Evolutionary conservation across 2,113 vertebrate genomes (phyloP).

Genomic region (Oncorhynchus masou): DNA sequence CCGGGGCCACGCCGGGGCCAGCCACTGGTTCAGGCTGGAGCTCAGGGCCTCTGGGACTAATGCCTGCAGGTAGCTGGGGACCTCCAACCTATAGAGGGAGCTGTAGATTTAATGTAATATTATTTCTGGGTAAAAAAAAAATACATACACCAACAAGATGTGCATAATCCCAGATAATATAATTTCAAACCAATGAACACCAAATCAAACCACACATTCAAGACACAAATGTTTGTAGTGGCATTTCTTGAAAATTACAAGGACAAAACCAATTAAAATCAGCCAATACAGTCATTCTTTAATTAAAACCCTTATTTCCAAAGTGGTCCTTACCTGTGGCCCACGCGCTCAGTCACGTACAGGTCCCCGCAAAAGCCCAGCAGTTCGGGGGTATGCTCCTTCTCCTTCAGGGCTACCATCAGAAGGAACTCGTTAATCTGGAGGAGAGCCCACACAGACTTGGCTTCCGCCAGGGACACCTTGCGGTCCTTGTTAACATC

Average conservation of each 20-base stretch:
- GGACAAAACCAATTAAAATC: too few relatives aligned
- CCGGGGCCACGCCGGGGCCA: conserved; percentile 89
- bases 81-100: conserved; percentile 78
- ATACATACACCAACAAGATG: too few relatives aligned
- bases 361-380: conserved; percentile 92
- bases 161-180: too few relatives aligned
- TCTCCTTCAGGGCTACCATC: conserved; percentile 87
- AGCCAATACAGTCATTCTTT: too few relatives aligned
- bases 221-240: too few relatives aligned
- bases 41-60: conserved; percentile 80
- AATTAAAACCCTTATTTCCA: too few relatives aligned
- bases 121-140: too few relatives aligned
- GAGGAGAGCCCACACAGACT: conserved; percentile 92
- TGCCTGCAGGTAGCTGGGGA: conserved; percentile 78
- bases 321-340: conserved; percentile 43
- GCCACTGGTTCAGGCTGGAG: conserved; percentile 85
- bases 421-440: conserved; percentile 91
- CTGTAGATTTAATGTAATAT: conserved; percentile 23
- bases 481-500: conserved; percentile 88
- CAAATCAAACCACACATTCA: too few relatives aligned
- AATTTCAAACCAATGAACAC: too few relatives aligned
- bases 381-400: conserved; percentile 86
- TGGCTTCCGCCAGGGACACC: conserved; percentile 92
- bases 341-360: conserved; percentile 85
- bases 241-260: too few relatives aligned